phyloP scores from a whole-genome alignment of 2,113 vertebrate species.

The Macquaria ambigua region DNA sequence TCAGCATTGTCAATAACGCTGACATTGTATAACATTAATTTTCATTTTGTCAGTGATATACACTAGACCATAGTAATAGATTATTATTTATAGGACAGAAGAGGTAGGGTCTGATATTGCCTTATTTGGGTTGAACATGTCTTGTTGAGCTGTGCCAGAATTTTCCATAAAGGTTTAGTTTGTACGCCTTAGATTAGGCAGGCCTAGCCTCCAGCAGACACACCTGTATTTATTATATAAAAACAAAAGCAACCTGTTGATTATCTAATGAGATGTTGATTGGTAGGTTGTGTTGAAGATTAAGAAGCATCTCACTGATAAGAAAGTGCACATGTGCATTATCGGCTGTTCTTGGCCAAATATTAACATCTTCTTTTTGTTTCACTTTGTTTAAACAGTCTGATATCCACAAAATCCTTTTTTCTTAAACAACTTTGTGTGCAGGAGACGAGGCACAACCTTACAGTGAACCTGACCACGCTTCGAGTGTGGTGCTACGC shows the following conservation, averaged over 20 bases:
- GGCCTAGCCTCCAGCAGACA: background rate
- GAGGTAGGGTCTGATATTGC: background rate
- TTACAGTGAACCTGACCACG: slow-evolving; percentile 98
- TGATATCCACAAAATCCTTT: background rate
- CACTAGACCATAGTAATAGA: background rate
- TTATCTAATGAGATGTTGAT: background rate
- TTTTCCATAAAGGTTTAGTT: background rate
- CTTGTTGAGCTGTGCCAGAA: background rate
- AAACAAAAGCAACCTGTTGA: background rate
- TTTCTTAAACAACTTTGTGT: background rate
- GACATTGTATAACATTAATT: background rate
- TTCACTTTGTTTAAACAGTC: slow-evolving; percentile 7
- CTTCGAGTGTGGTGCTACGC: slow-evolving; percentile 98
- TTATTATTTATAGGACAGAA: background rate
- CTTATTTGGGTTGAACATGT: background rate
- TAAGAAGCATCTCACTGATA: background rate
- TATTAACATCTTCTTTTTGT: background rate
- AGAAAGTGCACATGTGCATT: background rate
- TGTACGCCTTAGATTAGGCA: background rate
- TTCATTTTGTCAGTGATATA: background rate
- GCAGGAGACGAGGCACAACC: slow-evolving; percentile 94
- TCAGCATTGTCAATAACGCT: background rate
- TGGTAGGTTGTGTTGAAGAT: slow-evolving; percentile 18
- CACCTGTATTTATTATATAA: slow-evolving; percentile 8
- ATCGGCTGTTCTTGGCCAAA: slow-evolving; percentile 12